Base-by-base conservation (phyloP, 2,888 invertebrate genomes). In the Nesidiocoris tenuis region DNA sequence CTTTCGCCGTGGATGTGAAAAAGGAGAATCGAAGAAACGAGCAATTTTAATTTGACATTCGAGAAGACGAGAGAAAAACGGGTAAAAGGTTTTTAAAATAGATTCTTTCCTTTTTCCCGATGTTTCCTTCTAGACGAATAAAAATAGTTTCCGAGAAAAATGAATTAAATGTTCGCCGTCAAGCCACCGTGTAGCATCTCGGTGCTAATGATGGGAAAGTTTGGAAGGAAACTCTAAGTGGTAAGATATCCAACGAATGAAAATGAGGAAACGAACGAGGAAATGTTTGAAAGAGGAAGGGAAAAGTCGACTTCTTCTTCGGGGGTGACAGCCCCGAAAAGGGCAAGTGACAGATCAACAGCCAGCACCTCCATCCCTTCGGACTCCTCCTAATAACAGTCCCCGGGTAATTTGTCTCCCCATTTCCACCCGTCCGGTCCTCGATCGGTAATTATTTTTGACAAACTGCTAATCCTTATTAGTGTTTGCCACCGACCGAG, bases 381-480 rank as follows among this genome's bases (percentile, higher is more conserved):
- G 17, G 56, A 56, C 23, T 59, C 70, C 59, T 18, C 17, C 59
- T 59, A 70, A 70, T 70, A 70, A 70, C 63, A 21, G 3, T 63
- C 63, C 12, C 57, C 57, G 70, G 39, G 70, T 70, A 70, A 70
- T 59, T 70, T 59, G 56, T 70, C 70, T 70, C 68, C n/a, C 39
- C 68, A 21, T 59, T 17, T 19, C 61, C 59, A 23, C 23, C 59
- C 39, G 39, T 39, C 39, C 39, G 12, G 5, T 59, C 68, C 25
- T 59, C 59, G 25, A 24, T 59, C 57, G 59, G 68, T 70, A 70
- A 70, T 70, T 70, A 70, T 70, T 70, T 70, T 70, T 70, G 70
- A 70, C 70, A 70, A 70, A 70, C 70, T 70, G 70, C 70, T 70
- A 70, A 70, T 70, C 70, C 70, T 70, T 70, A 70, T 70, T 70